phyloP scores from a whole-genome alignment of 2,797 vertebrate species.

The Enteromius viviparus region DNA sequence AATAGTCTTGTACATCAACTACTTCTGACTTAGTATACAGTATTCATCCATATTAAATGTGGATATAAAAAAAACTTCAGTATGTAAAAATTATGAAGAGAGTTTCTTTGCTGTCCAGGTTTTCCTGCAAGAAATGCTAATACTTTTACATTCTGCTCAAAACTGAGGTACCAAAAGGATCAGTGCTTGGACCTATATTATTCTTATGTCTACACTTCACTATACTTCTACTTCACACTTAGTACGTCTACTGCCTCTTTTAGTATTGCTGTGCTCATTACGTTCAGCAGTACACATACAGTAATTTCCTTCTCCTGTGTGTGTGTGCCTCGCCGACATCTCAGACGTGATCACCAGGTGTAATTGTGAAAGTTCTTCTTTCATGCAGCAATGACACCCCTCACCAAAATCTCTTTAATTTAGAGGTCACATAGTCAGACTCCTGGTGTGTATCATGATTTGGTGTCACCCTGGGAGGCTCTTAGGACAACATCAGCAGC shows the following conservation, averaged over 20 bases:
- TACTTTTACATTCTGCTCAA: neutral
- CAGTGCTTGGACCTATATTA: neutral
- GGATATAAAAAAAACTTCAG: neutral
- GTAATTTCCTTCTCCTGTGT: neutral
- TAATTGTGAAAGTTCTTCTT: constrained; percentile 24
- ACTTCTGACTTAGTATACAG: neutral
- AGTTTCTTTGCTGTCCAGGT: neutral
- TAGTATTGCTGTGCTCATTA: constrained; percentile 9
- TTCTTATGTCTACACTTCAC: neutral
- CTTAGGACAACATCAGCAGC: neutral
- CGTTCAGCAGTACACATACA: neutral
- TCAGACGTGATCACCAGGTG: constrained; percentile 3
- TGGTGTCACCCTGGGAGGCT: neutral
- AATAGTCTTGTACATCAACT: neutral
- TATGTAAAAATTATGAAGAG: neutral
- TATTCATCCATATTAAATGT: neutral
- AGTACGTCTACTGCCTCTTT: neutral
- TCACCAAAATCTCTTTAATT: constrained; percentile 9
- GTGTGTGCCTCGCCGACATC: neutral
- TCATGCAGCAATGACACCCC: neutral
- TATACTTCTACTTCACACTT: neutral
- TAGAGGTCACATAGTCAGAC: constrained; percentile 3
- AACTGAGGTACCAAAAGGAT: neutral
- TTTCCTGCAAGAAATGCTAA: neutral
- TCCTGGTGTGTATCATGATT: neutral